Base-by-base conservation (phyloP, 2,888 invertebrate genomes). In the Pasiphila rectangulata region DNA sequence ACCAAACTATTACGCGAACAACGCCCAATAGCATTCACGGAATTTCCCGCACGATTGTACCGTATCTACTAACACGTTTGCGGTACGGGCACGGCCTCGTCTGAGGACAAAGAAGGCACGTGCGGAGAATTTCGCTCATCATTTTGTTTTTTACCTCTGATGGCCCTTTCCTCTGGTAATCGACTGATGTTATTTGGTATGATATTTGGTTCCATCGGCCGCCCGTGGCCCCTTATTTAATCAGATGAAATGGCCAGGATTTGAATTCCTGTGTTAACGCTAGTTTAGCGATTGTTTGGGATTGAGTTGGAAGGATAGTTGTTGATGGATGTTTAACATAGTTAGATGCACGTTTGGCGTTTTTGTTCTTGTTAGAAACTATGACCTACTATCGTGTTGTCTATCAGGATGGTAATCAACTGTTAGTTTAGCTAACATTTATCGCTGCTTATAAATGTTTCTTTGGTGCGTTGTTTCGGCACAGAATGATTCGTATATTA, bases 91-190 rank as follows among this genome's bases (percentile, higher is more conserved):
- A 44, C 60, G 63, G 57, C 68, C 63, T 68, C 64, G 57, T 52
- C 50, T 53, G 36, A 24, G 48, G 63, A 69, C 70, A 68, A 69
- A 66, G 63, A 54, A 46, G 55, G 56, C 61, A 61, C 70, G 70
- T 69, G 72, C 56, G 55, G 59, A 48, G 68, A 64, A 70, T 71
- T 61, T 48, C 54, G 57, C 54, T 56, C 62, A 59, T 63, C 62
- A 53, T 56, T 58, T 57, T 42, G 49, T 51, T 57, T 43, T 55
- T 39, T 59, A 38, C 42, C 38, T 34, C 47, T 49, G 52, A 50
- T 46, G 47, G 52, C 47, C 54, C 51, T 58, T 58, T 52, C 40
- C 40, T 39, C 25, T 46, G 40, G 40, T 56, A 46, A 56, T 60
- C 43, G 52, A 52, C 53, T 51, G 41, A 37, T 53, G 51, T 56